Evolutionary conservation across 2,113 vertebrate genomes (phyloP).

Genomic region (Macaca fascicularis): DNA sequence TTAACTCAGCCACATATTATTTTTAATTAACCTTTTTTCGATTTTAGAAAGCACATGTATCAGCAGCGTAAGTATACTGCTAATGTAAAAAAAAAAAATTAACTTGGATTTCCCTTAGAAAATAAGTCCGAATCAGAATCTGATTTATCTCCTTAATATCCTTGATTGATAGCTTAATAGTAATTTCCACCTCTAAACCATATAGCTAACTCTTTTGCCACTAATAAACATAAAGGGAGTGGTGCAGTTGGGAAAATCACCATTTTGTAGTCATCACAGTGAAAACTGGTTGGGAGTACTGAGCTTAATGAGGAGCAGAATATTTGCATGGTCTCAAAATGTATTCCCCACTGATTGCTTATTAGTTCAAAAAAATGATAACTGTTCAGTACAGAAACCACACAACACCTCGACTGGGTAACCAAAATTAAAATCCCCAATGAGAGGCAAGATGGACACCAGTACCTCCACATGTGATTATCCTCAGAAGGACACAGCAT

Average conservation of each 20-base stretch:
- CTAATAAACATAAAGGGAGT: background rate
- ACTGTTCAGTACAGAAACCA: background rate
- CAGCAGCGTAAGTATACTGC: background rate
- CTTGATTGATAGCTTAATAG: background rate
- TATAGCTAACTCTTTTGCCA: background rate
- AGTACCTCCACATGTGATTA: background rate
- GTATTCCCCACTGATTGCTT: background rate
- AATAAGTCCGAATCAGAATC: background rate
- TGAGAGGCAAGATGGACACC: background rate
- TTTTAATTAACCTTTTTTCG: background rate
- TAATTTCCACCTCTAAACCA: background rate
- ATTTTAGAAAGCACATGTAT: background rate
- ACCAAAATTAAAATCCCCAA: slow-evolving; percentile 36
- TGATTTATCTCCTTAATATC: background rate
- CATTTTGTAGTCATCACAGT: background rate
- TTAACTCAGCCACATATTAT: background rate
- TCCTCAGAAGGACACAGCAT: background rate
- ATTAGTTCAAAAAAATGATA: background rate
- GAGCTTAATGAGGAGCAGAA: background rate
- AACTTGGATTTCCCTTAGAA: background rate
- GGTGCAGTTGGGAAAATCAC: background rate
- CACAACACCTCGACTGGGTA: background rate
- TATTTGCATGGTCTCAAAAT: background rate
- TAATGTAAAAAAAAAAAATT: background rate
- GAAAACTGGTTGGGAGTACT: background rate